Conservation (phyloP, 2,888 invertebrate genomes). For the Imbricaverruca yamaguchii region DNA sequence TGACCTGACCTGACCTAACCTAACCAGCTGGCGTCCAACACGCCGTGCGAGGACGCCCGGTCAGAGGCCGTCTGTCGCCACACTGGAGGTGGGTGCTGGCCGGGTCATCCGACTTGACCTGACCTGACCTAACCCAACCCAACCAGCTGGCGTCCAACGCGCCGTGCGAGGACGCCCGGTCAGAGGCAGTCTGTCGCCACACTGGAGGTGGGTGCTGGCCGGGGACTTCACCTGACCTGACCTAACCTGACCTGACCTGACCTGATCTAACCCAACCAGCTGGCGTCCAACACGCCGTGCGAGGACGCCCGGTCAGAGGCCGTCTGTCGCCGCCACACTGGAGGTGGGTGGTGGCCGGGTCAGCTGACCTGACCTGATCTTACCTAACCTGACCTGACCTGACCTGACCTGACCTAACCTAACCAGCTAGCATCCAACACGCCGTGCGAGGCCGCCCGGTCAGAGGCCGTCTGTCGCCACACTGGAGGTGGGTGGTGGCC, state of each 20-base stretch:
- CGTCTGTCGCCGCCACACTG: constrained; percentile 63
- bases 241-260: no score
- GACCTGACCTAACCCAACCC: no score
- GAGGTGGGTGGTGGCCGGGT: constrained; percentile 50
- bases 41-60: constrained; percentile 62
- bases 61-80: constrained; percentile 73
- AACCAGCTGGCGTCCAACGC: constrained; percentile 89
- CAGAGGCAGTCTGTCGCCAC: constrained; percentile 71
- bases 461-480: constrained; percentile 71
- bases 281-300: constrained; percentile 88
- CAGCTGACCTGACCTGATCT: constrained; percentile 39
- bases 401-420: no score
- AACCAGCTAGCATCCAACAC: no score
- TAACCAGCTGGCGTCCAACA: no score
- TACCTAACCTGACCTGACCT: constrained; percentile 74
- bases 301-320: constrained; percentile 58
- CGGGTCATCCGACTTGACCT: no score
- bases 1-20: no score
- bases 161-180: constrained; percentile 90
- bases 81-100: no score
- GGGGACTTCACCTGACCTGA: no score
- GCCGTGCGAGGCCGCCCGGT: constrained; percentile 65
- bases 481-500: constrained; percentile 57
- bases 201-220: constrained; percentile 58
- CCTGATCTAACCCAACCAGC: constrained; percentile 58